Evolutionary conservation across 2,113 vertebrate genomes (phyloP).

Genomic region (Serilophus lunatus): DNA sequence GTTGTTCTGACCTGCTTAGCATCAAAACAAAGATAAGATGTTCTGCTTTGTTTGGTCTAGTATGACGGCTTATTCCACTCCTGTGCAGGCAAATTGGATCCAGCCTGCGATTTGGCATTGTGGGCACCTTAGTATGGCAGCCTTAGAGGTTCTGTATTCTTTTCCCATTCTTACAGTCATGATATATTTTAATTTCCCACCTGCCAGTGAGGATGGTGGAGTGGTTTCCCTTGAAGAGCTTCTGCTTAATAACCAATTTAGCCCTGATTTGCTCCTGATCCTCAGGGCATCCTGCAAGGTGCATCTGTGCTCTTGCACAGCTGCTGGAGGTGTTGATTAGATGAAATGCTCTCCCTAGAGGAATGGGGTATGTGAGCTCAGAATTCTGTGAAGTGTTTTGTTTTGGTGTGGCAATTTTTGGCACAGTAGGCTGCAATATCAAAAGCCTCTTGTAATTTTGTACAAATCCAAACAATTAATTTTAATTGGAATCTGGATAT

Average conservation of each 20-base stretch:
- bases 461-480: background rate
- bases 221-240: slow-evolving; percentile 13
- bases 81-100: background rate
- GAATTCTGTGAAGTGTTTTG: background rate
- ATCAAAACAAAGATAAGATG: background rate
- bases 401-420: background rate
- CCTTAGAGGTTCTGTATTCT: background rate
- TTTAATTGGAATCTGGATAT: background rate
- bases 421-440: background rate
- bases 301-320: background rate
- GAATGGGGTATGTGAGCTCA: background rate
- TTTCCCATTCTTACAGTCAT: background rate
- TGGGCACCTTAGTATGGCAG: background rate
- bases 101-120: background rate
- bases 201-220: background rate
- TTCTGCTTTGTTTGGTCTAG: slow-evolving; percentile 2
- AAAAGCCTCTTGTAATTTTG: background rate
- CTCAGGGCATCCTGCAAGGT: background rate
- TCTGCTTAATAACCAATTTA: slow-evolving; percentile 9
- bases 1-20: slow-evolving; percentile 41
- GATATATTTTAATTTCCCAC: background rate
- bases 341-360: background rate
- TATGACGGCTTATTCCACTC: background rate
- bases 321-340: slow-evolving; percentile 12
- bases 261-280: slow-evolving; percentile 3